A percentile compares a stretch with the other conserved stretches of the same genome.
These are phyloP conservation scores for Drosophila limbata DNA, from an alignment of 2,888 invertebrate species.

Conservation along the genomic window DNA sequence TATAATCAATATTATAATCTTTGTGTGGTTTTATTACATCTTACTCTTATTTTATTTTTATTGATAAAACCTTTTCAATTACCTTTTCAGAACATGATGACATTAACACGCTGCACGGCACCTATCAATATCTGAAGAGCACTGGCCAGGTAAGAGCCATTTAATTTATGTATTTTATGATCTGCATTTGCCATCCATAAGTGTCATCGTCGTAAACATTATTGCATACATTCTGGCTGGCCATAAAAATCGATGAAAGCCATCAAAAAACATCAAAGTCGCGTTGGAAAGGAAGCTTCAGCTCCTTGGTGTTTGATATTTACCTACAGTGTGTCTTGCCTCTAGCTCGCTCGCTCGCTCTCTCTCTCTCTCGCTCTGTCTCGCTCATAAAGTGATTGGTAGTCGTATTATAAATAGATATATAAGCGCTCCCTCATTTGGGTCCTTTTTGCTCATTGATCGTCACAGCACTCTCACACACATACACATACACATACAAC, in stretches of 20 bases:
- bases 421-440: slow-evolving; percentile 2
- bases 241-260: slow-evolving; percentile 45
- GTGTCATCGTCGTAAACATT: slow-evolving; percentile 59
- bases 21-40: no score
- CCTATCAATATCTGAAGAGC: slow-evolving; percentile 87
- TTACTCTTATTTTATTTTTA: no score
- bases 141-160: slow-evolving; percentile 87
- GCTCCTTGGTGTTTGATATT: slow-evolving; percentile 84
- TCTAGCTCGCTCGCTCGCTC: slow-evolving; percentile 33
- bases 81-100: slow-evolving; percentile 78
- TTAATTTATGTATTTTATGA: slow-evolving; percentile 26
- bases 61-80: slow-evolving; percentile 1
- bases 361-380: slow-evolving; percentile 23
- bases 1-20: no score
- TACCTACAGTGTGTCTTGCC: slow-evolving; percentile 43
- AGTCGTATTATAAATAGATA: not conserved
- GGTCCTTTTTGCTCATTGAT: slow-evolving; percentile 46
- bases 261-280: slow-evolving; percentile 66
- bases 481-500: slow-evolving; percentile 42
- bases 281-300: slow-evolving; percentile 49
- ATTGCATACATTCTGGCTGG: slow-evolving; percentile 62
- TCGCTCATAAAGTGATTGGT: slow-evolving; percentile 28
- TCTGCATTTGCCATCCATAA: slow-evolving; percentile 53
- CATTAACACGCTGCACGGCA: slow-evolving; percentile 84
- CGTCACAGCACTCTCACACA: slow-evolving; percentile 24